Percentiles rank a stretch among this genome's conserved stretches.
Conservation (phyloP, 2,113 vertebrate species). For the Lipotes vexillifer region DNA sequence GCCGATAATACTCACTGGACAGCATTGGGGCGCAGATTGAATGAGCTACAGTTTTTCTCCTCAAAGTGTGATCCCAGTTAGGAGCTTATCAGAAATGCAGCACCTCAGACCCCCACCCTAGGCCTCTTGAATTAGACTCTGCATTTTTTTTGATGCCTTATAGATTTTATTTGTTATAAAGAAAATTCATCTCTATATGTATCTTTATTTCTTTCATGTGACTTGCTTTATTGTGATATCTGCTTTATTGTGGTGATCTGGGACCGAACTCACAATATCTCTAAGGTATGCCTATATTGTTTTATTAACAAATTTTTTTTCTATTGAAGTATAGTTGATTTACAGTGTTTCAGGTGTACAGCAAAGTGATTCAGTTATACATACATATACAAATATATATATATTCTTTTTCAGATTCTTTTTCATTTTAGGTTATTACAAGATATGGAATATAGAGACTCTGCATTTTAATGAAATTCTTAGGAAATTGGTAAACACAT, state of each 20-base stretch:
- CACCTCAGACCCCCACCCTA: neutral
- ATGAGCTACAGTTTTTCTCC: neutral
- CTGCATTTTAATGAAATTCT: neutral
- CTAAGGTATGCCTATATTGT: neutral
- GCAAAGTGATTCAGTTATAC: neutral
- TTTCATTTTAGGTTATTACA: neutral
- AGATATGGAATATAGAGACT: neutral
- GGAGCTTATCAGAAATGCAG: neutral
- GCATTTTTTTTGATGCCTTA: neutral
- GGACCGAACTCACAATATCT: neutral
- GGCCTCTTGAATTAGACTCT: neutral
- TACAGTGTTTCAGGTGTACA: neutral
- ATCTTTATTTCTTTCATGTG: neutral
- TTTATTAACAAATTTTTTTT: neutral
- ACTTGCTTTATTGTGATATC: neutral
- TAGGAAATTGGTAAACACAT: neutral
- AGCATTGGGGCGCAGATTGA: neutral
- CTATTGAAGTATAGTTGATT: neutral
- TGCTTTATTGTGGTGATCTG: neutral
- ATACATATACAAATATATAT: neutral
- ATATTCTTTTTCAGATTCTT: neutral
- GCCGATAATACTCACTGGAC: neutral
- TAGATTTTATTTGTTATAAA: neutral
- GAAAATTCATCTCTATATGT: neutral
- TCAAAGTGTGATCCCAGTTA: neutral